These are phyloP conservation scores for Saccopteryx bilineata DNA, from an alignment of 2,113 vertebrate species.

Conservation along the genomic window DNA sequence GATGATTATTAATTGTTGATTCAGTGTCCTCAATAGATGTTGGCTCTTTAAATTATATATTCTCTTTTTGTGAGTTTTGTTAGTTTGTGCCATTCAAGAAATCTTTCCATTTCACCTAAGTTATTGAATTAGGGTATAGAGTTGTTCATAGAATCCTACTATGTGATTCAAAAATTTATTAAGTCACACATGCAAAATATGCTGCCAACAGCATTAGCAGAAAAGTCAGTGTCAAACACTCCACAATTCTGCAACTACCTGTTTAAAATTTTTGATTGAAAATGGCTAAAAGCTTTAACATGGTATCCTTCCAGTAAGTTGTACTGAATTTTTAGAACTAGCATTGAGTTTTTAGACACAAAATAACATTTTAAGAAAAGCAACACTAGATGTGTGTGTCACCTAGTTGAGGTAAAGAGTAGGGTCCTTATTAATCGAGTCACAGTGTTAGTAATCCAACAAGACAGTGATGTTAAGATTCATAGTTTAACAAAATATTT, in stretches of 20 bases:
- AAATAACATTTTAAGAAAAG: conserved; percentile 70
- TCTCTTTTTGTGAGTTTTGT: not conserved
- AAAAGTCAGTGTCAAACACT: conserved; percentile 87
- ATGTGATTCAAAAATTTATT: conserved; percentile 88
- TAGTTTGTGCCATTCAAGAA: not conserved
- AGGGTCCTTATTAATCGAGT: conserved; percentile 72
- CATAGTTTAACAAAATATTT: conserved; percentile 78
- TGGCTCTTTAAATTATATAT: not conserved
- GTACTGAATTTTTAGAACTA: conserved; percentile 82
- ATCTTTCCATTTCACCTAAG: not conserved
- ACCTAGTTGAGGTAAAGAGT: conserved; percentile 68
- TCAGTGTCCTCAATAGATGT: not conserved
- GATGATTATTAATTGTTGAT: not conserved
- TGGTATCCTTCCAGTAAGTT: conserved; percentile 72
- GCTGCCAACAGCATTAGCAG: conserved; percentile 86
- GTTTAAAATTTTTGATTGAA: conserved; percentile 80
- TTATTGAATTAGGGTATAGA: not conserved
- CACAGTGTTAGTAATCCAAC: conserved; percentile 67
- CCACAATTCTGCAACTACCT: conserved; percentile 82
- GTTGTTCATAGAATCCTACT: not conserved
- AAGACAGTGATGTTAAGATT: conserved; percentile 57
- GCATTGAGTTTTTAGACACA: conserved; percentile 77
- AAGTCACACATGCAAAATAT: conserved; percentile 87
- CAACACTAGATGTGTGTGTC: conserved; percentile 52
- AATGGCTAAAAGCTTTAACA: conserved; percentile 82